Base-by-base conservation (phyloP, 2,113 vertebrate genomes). In the Irena cyanogastra region DNA sequence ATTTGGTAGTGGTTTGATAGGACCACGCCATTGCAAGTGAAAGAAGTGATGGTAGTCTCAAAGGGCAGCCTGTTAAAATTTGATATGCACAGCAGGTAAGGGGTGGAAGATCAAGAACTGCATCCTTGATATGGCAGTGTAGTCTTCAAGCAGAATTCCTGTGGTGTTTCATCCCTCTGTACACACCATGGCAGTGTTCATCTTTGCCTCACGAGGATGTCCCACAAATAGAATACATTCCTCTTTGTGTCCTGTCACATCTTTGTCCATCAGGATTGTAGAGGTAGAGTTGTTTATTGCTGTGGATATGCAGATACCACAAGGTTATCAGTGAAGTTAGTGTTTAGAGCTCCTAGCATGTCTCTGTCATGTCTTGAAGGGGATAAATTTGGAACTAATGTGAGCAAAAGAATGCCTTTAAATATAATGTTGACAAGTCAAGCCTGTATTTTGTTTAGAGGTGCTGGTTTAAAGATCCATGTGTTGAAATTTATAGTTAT, bases 91-190 rank as follows among this genome's bases (percentile, higher is more conserved):
- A 49, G 54, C 57, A 83, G 59, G 41, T 59, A 37, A 41, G 17
- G 0, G 0, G 1, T 80, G 49, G 35, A 52, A 64, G 61, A 86
- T 90, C 50, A 14, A 2, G 14, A 86, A 56, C n/a, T n/a, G 24
- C 1, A 0, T 54, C 3, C 2, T 27, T 71, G 47, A 39, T 82
- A 3, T 2, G 50, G 24, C 63, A 65, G 22, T 1, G 4, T 5
- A 86, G 50, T 83, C 66, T 83, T 89, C 3, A 21, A 74, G 68
- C 31, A 37, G 80, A 44, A 65, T 61, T 80, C 18, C 28, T 33
- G 42, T 56, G 27, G 26, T 79, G 13, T 71, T 80, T 44, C 37
- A 37, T 68, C 52, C 72, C n/a, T 45, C 31, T 80, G 8, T 66
- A 31, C 16, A 28, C 33, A 24, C 47, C 44, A 42, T 42, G 69